Base-by-base conservation (phyloP, 1,140 invertebrate genomes). In the Macrocentrus cingulum region DNA sequence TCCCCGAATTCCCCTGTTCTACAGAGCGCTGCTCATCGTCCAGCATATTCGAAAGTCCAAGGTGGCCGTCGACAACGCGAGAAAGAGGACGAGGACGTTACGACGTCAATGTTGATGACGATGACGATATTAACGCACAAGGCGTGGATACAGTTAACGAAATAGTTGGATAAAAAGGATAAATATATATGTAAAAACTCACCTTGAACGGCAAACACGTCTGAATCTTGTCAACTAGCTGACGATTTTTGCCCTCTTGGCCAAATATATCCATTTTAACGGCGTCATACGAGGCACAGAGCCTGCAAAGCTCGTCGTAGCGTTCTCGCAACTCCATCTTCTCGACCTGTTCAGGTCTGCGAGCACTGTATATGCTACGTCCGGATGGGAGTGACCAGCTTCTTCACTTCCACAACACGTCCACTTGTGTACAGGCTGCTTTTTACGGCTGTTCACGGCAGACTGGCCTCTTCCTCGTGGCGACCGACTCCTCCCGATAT, bases 201-300 rank as follows among this genome's bases (percentile, higher is more conserved):
- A 83, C 81, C 77, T 82, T 73, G 68, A 82, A 81, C 15, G 80
- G 80, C 22, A 83, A 64, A 56, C 78, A 82, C 23, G 76, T 75
- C 51, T 80, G 74, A 53, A 83, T 83, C 62, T 83, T 83, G 60
- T 80, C 74, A 36, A 77, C 71, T 41, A 83, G 73, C 50, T 81
- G 78, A 50, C 80, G 76, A 62, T 77, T 75, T 50, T 69, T 76
- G 23, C 80, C 81, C 41, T 81, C 79, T 60, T 80, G 70, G 23
- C 79, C 75, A 64, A 82, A 83, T 49, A 83, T 77, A 61, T 81
- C 71, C 73, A 83, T 79, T 69, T 80, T 80, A 54, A 79, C 75
- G 48, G 76, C 75, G 59, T 82, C 79, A 66, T 80, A 79, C 19
- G 75, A 77, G 55, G 80, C 81, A 66, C 81, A 83, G 34, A 83